These are phyloP conservation scores for Pemphigus obesinymphae DNA, from an alignment of 1,140 invertebrate species.

Conservation along the genomic window DNA sequence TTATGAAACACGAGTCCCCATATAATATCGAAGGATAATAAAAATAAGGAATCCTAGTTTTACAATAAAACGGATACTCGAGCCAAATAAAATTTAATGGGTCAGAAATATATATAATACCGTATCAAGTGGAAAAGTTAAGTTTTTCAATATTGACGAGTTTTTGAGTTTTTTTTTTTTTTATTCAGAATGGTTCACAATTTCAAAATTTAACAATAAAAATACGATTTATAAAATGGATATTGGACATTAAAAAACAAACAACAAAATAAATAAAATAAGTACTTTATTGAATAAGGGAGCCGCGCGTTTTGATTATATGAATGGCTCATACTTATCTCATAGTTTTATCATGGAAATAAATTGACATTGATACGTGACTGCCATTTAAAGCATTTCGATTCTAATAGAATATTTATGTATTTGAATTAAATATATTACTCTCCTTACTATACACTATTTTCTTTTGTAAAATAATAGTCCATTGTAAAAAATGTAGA, in stretches of 20 bases:
- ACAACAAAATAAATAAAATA: not conserved
- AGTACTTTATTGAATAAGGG: not conserved
- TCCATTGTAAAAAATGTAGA: not conserved
- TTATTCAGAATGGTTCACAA: not conserved
- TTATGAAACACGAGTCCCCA: not conserved
- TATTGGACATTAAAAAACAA: not conserved
- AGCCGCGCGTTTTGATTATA: not conserved
- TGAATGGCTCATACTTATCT: not conserved
- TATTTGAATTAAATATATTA: not conserved
- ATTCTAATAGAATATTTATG: not conserved
- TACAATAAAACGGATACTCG: not conserved
- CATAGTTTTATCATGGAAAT: not conserved
- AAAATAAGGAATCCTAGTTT: not conserved
- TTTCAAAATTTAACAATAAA: not conserved
- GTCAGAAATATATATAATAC: not conserved
- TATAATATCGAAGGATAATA: not conserved
- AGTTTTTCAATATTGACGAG: not conserved
- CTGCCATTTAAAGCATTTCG: not conserved
- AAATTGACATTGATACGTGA: conserved; percentile 23
- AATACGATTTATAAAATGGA: not conserved
- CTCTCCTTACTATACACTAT: not conserved
- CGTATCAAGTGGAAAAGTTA: not conserved
- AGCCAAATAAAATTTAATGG: not conserved
- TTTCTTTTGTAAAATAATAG: no score
- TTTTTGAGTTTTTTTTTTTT: not conserved